Evolutionary conservation across 1,140 invertebrate species (phyloP), one percentile per base, ranked within the genome.

Genomic region (Drosophila sturtevanti): DNA sequence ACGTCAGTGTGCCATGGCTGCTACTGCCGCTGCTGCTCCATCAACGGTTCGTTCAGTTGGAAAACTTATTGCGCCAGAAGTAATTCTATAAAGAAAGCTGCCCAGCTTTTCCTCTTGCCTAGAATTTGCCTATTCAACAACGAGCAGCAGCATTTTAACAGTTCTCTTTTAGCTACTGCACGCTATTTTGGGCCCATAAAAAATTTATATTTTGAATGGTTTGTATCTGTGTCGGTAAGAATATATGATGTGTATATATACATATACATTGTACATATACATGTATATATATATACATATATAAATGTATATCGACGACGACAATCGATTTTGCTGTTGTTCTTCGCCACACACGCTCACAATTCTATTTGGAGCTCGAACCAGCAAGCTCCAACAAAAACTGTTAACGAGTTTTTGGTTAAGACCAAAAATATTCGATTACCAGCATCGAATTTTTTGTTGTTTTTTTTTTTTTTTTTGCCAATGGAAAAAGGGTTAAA

Each of bases 11-110:
- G 74, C 41, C 41, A 4, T 31, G 27, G 27, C 27, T 3, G 6
- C 27, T 31, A 6, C 24, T 48, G 41, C 41, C 11, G 41, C 16
- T 21, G 41, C 16, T 48, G 41, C 84, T 84, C 79, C 85, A 84
- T 89, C 79, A 89, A 41, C 68, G 73, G 79, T 59, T 84, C 79
- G 73, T 82, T 89, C 84, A 72, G 63, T 82, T 89, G 84, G 84
- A 89, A 89, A 89, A 89, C 63, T 80, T 89, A 89, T 74, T 89
- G 84, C 84, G 84, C 84, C 84, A 89, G 84, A 89, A 89, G 84
- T 89, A 89, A 89, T 89, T 89, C 84, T 80, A 89, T 89, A 89
- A 89, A 89, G 84, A 89, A 80, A 89, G 76, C 82, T 63, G 70
- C 55, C 72, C 67, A 68, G 56, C 52, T 60, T 55, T 63, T 35